Base-by-base conservation (phyloP, 2,797 vertebrate genomes). In the Macrochelys suwanniensis region DNA sequence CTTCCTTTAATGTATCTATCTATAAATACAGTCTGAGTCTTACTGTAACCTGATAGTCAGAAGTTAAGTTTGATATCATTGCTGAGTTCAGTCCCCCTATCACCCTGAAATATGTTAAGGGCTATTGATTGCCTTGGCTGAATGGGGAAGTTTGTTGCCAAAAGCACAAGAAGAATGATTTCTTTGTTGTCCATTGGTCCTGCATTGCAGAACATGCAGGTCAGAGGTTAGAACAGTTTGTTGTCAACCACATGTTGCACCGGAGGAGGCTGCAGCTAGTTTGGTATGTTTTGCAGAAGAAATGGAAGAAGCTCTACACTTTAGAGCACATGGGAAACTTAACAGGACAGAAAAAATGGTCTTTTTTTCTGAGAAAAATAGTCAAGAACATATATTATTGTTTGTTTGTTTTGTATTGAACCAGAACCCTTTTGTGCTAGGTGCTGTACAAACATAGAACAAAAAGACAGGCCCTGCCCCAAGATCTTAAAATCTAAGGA, bases 401-500 rank as follows among this genome's bases (percentile, higher is more conserved):
- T 61, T 61, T 33, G 59, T 33, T 3, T 56, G 8, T 42, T 45
- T 71, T 51, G 7, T 23, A 51, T 74, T 59, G 80, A 50, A 86
- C 45, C 31, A 53, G 17, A 28, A 53, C 17, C 37, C 2, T 37
- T 25, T 21, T 33, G 25, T 7, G 47, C 23, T 26, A 21, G 23
- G 42, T 1, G 23, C 37, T 76, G 42, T 76, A 25, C 37, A 76
- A 47, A n/a, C 47, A 71, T 26, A 11, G n/a, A 59, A 59, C 8
- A 82, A 50, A 11, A 9, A 71, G n/a, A 71, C n/a, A 11, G 12
- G 31, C 78, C 56, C 57, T n/a, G 12, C 12, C n/a, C 26, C 1
- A 2, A 3, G 3, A 10, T 37, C 11, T 0, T 16, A 10, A 23
- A 11, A 25, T n/a, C n/a, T 17, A 74, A 53, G 82, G 47, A 47